These are phyloP conservation scores for Psix sp. DNA, from an alignment of 1,140 invertebrate genomes.

Conservation along the genomic window DNA sequence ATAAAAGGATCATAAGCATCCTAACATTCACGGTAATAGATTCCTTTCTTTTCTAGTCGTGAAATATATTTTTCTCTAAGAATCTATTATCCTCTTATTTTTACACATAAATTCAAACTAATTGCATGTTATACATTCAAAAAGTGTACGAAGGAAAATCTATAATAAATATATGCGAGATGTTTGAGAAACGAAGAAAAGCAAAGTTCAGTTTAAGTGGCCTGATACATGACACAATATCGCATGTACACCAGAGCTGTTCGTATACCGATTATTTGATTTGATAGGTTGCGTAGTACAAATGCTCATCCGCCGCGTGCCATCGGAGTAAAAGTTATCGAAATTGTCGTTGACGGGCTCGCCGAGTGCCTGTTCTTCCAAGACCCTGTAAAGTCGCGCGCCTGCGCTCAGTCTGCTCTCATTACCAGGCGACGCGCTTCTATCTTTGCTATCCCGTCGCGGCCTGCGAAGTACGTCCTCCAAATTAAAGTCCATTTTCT, in stretches of 20 bases:
- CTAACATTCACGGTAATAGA: too few relatives aligned
- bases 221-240: constrained; percentile 40
- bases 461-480: constrained; percentile 58
- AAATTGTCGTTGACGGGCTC: constrained; percentile 59
- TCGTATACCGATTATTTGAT: constrained; percentile 58
- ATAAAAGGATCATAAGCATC: too few relatives aligned
- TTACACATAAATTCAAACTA: too few relatives aligned
- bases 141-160: too few relatives aligned
- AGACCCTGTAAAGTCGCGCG: constrained; percentile 71
- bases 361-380: constrained; percentile 73
- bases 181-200: constrained; percentile 27
- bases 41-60: too few relatives aligned
- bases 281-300: constrained; percentile 43
- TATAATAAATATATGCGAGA: constrained; percentile 6
- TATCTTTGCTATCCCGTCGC: constrained; percentile 61
- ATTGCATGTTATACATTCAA: too few relatives aligned
- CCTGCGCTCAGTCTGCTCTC: constrained; percentile 69
- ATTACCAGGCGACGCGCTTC: constrained; percentile 61
- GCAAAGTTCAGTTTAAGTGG: constrained; percentile 9
- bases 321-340: constrained; percentile 36
- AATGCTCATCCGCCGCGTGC: constrained; percentile 45
- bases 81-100: too few relatives aligned
- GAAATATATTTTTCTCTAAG: too few relatives aligned
- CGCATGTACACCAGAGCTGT: constrained; percentile 32
- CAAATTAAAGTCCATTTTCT: constrained; percentile 48